Evolutionary conservation across 2,888 invertebrate genomes (phyloP).

Genomic region (Podotricha telesiphe): DNA sequence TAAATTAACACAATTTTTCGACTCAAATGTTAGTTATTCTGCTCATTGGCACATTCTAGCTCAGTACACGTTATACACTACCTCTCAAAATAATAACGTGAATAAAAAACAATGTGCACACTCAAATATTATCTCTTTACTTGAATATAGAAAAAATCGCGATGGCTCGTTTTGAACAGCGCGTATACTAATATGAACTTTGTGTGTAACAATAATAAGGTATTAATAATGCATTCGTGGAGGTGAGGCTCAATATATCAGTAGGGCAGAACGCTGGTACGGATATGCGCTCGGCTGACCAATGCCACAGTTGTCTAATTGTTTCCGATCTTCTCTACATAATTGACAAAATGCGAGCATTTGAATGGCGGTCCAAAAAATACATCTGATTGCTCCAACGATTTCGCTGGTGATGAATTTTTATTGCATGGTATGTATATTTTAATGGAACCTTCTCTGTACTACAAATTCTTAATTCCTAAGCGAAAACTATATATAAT

Average conservation of each 20-base stretch:
- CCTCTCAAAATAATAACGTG: neutral
- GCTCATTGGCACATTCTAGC: too few species aligned
- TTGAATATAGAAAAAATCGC: slow-evolving; percentile 36
- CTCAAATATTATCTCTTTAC: slow-evolving; percentile 33
- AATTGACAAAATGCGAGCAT: slow-evolving; percentile 77
- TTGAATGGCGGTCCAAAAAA: slow-evolving; percentile 66
- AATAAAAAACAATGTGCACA: slow-evolving; percentile 21
- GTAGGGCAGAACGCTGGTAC: slow-evolving; percentile 66
- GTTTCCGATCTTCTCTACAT: slow-evolving; percentile 81
- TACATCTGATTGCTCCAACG: slow-evolving; percentile 53
- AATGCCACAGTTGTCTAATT: slow-evolving; percentile 80
- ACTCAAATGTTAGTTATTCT: too few species aligned
- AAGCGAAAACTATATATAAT: too few species aligned
- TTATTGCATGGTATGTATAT: neutral
- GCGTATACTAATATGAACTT: slow-evolving; percentile 23
- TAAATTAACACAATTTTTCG: too few species aligned
- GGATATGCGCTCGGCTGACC: slow-evolving; percentile 80
- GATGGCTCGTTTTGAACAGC: slow-evolving; percentile 13
- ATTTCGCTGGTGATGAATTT: slow-evolving; percentile 25
- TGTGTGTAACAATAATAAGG: slow-evolving; percentile 24
- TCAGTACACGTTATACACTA: neutral
- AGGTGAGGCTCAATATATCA: slow-evolving; percentile 59
- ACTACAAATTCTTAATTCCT: neutral
- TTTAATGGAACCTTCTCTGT: neutral
- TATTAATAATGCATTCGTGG: neutral